Base-by-base conservation (phyloP, 1,140 invertebrate genomes). In the Drosophila oshimai region DNA sequence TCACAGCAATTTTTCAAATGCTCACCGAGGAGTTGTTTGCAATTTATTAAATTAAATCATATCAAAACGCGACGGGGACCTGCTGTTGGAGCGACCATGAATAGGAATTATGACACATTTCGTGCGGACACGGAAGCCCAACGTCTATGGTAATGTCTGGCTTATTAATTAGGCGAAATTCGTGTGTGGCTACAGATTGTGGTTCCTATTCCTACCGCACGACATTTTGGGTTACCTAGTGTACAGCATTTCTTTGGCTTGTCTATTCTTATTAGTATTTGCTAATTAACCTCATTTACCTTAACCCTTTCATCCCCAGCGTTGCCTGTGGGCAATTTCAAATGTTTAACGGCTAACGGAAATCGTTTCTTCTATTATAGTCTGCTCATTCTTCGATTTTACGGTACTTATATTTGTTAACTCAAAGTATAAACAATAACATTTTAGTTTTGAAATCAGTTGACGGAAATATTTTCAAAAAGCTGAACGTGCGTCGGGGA, bases 11-110 rank as follows among this genome's bases (percentile, higher is more conserved):
- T 87, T 80, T 87, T 76, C 50, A 87, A 87, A 76, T 86, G 80
- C 51, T 86, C 74, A 61, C 57, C 34, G 70, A 74, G 74, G 74
- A 79, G 70, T 60, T 72, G 77, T 74, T 65, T 86, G 81, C 72
- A 77, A 87, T 87, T 81, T 81, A 87, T 87, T 74, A 87, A 87
- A 87, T 87, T 81, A 87, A 87, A 87, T 87, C 81, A 87, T 81
- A 76, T 70, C 70, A 81, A 65, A 65, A 76, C 58, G 79, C 47
- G 54, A 87, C 75, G 73, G 76, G 78, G 54, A 72, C 55, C 42
- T 53, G 42, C 24, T 24, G 54, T 24, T 20, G 53, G 39, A 39
- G 13, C 54, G 37, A 80, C 81, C 81, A 80, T 87, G 81, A 87
- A 87, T 87, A 81, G 73, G 77, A 87, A 87, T 87, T 87, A 87